A percentile compares a stretch with the other conserved stretches of the same genome.
phyloP scores from a whole-genome alignment of 2,888 invertebrate genomes.

The Ceraclea dissimilis region DNA sequence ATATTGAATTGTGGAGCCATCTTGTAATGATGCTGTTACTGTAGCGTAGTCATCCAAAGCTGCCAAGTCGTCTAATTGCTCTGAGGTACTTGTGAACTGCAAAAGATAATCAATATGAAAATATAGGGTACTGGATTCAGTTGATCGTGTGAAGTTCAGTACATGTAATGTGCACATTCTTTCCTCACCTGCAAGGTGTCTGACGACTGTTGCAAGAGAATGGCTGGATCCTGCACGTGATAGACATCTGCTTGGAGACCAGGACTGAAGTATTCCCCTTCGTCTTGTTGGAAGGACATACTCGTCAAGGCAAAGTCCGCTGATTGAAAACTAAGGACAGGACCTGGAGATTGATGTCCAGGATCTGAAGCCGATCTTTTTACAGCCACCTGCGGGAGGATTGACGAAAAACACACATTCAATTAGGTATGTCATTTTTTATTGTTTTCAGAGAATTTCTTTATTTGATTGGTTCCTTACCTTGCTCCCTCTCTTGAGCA shows the following conservation, averaged over 20 bases:
- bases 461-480: too few species aligned
- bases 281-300: constrained; percentile 56
- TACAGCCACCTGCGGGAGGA: constrained; percentile 51
- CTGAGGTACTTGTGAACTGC: constrained; percentile 54
- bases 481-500: constrained; percentile 64
- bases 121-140: too few species aligned
- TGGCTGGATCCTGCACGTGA: constrained; percentile 59
- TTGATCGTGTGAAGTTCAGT: too few species aligned
- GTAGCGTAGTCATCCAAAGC: constrained; percentile 56
- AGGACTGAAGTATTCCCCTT: constrained; percentile 54
- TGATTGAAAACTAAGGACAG: constrained; percentile 51
- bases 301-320: constrained; percentile 55
- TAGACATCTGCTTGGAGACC: constrained; percentile 73
- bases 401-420: background rate
- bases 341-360: constrained; percentile 52
- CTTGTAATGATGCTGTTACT: constrained; percentile 50
- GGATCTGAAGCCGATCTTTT: constrained; percentile 70
- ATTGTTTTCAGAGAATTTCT: too few species aligned
- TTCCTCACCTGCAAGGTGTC: constrained; percentile 48
- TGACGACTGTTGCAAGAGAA: constrained; percentile 54
- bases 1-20: constrained; percentile 50
- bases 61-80: constrained; percentile 56
- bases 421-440: too few species aligned
- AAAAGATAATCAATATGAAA: too few species aligned
- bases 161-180: too few species aligned